A percentile compares a stretch with the other conserved stretches of the same genome.
Conservation (phyloP, 2,797 vertebrate species). For the Schizothorax lantsangensis region DNA sequence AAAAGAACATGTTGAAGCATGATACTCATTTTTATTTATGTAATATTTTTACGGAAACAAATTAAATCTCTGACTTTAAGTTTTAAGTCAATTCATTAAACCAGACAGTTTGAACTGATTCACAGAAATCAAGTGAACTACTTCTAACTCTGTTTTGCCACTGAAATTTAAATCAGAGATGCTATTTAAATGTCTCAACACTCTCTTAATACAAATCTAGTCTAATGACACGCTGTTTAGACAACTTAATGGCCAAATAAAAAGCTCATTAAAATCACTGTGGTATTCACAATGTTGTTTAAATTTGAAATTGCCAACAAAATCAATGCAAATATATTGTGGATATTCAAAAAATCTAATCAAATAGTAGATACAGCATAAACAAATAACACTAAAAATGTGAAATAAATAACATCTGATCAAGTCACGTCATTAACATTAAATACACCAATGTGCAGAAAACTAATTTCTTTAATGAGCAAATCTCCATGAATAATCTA, state of each 20-base stretch:
- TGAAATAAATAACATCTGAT: background rate
- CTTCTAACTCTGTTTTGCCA: background rate
- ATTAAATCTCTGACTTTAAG: background rate
- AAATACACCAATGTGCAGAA: background rate
- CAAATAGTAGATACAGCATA: background rate
- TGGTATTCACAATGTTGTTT: background rate
- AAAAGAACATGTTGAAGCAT: background rate
- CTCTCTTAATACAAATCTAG: background rate
- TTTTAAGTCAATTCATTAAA: background rate
- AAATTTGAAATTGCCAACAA: background rate
- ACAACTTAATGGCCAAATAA: conserved; percentile 3
- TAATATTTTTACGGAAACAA: background rate
- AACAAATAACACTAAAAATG: background rate
- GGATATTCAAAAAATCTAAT: background rate
- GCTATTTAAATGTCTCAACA: background rate
- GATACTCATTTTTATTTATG: background rate
- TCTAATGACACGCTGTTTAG: background rate
- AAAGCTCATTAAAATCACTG: background rate
- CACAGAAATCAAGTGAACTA: background rate
- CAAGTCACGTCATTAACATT: background rate
- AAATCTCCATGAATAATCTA: background rate
- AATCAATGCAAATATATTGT: background rate
- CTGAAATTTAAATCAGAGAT: background rate
- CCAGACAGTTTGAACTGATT: background rate
- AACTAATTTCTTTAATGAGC: background rate